Percentiles rank a stretch among this genome's conserved stretches.
phyloP scores from a whole-genome alignment of 1,140 invertebrate species.

The Dendrolimus kikuchii region DNA sequence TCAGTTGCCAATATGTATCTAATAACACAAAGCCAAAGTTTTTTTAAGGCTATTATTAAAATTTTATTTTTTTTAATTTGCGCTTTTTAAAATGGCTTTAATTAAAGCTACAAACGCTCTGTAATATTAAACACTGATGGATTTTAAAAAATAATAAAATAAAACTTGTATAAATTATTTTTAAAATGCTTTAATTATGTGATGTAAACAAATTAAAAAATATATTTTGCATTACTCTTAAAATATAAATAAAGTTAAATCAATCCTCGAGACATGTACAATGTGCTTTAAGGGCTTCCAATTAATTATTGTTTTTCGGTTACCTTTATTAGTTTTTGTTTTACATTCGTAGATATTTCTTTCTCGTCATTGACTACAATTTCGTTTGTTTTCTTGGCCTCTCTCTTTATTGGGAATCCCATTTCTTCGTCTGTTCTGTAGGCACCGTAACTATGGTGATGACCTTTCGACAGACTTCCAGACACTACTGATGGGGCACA shows the following conservation, averaged over 20 bases:
- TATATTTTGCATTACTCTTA: no score
- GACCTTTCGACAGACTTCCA: constrained; percentile 44
- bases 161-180: no score
- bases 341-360: constrained; percentile 12
- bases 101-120: no score
- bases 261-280: constrained; percentile 4
- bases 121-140: no score
- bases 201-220: constrained; percentile 9
- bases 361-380: constrained; percentile 9
- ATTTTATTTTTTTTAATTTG: no score
- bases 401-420: constrained; percentile 39
- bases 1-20: no score
- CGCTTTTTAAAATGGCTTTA: no score
- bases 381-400: constrained; percentile 28
- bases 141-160: no score
- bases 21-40: no score
- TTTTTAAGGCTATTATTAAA: no score
- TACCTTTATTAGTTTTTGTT: constrained; percentile 19
- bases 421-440: constrained; percentile 39
- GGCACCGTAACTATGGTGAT: constrained; percentile 21
- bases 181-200: constrained; percentile 22
- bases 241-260: constrained; percentile 8
- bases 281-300: background rate
- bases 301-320: constrained; percentile 18
- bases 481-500: constrained; percentile 53